phyloP scores from a whole-genome alignment of 2,888 invertebrate genomes.

The Eupeodes latifasciatus region DNA sequence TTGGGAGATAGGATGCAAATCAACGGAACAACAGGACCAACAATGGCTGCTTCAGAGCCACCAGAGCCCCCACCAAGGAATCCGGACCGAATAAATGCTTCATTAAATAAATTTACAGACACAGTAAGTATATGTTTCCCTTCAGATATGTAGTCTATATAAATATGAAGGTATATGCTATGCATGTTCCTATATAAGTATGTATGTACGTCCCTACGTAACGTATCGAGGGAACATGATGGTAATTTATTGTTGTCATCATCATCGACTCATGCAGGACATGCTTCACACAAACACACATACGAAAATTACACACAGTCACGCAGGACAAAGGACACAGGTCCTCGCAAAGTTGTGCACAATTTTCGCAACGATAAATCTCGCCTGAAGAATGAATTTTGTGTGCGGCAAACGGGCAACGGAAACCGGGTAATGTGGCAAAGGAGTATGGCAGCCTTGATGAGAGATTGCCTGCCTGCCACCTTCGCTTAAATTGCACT shows the following conservation, averaged over 20 bases:
- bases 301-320: constrained; percentile 26
- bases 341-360: constrained; percentile 48
- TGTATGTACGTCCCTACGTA: too few relatives aligned
- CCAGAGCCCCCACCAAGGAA: constrained; percentile 84
- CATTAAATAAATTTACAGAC: constrained; percentile 83
- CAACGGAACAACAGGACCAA: constrained; percentile 83
- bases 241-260: constrained; percentile 47
- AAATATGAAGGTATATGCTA: too few relatives aligned
- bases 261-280: constrained; percentile 32
- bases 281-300: constrained; percentile 20
- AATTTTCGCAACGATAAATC: constrained; percentile 60
- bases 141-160: background rate
- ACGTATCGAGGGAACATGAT: background rate
- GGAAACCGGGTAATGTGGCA: background rate
- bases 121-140: constrained; percentile 81
- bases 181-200: background rate
- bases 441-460: background rate
- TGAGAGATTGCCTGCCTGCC: constrained; percentile 10
- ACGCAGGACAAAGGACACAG: constrained; percentile 20
- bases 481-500: background rate
- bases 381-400: constrained; percentile 33
- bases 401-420: constrained; percentile 1
- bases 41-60: constrained; percentile 84
- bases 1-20: constrained; percentile 82
- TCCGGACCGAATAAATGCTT: constrained; percentile 84